Evolutionary conservation across 2,113 vertebrate genomes (phyloP).

Genomic region (Gymnocephalus cernua): DNA sequence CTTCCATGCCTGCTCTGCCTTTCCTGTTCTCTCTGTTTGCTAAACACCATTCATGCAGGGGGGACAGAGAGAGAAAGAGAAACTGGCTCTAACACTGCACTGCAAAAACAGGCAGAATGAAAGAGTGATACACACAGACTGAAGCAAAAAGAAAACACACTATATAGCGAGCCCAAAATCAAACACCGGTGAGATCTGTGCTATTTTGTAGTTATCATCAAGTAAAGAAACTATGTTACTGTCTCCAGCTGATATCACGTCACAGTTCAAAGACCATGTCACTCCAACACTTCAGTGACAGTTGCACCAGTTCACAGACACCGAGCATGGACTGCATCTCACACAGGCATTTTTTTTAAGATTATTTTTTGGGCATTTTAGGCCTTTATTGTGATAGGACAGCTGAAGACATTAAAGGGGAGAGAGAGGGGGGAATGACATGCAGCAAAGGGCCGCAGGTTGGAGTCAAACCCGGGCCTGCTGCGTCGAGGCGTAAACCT

Average conservation of each 20-base stretch:
- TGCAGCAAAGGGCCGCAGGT: too few species aligned
- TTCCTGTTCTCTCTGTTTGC: conserved; percentile 85
- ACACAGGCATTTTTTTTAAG: too few species aligned
- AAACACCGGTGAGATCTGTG: conserved; percentile 52
- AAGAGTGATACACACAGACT: background rate
- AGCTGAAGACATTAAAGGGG: too few species aligned
- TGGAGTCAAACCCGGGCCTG: too few species aligned
- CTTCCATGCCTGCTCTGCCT: conserved; percentile 82
- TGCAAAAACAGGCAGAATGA: conserved; percentile 23
- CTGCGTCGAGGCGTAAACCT: too few species aligned
- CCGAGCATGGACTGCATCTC: conserved; percentile 15
- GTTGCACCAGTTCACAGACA: conserved; percentile 37
- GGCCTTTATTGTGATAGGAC: too few species aligned
- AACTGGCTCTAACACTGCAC: background rate
- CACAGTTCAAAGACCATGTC: conserved; percentile 48
- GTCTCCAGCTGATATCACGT: conserved; percentile 17
- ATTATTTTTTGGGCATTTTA: too few species aligned
- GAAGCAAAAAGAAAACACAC: background rate
- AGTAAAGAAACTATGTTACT: conserved; percentile 55
- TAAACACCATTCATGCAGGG: conserved; percentile 82
- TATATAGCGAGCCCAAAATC: conserved; percentile 28
- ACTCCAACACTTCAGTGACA: background rate
- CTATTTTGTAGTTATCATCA: conserved; percentile 45
- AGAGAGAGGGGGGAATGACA: too few species aligned
- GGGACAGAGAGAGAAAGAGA: conserved; percentile 25